Conservation (phyloP, 2,888 invertebrate genomes). For the Antheraea assamensis region DNA sequence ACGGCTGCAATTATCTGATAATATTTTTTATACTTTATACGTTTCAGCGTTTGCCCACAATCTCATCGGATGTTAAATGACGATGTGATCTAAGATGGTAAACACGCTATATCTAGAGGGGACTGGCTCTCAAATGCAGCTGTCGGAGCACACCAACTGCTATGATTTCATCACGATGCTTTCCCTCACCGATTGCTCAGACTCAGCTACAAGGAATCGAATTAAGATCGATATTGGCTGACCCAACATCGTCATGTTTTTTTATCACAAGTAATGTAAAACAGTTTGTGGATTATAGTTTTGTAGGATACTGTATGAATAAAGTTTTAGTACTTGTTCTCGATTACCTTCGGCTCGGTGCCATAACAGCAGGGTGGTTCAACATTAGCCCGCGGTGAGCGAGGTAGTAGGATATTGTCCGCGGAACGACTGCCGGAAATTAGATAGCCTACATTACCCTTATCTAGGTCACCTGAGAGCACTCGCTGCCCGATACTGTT, state of each 20-base stretch:
- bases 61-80: too few species aligned
- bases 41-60: too few species aligned
- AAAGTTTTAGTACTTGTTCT: conserved; percentile 1
- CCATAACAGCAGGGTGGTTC: neutral
- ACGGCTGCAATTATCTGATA: too few species aligned
- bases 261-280: neutral
- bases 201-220: too few species aligned
- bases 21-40: too few species aligned
- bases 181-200: too few species aligned
- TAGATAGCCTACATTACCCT: conserved; percentile 40
- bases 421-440: conserved; percentile 40
- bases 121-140: too few species aligned
- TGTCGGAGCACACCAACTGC: too few species aligned
- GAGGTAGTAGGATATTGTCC: conserved; percentile 16
- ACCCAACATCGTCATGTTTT: neutral
- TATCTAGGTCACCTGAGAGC: conserved; percentile 29
- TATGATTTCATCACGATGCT: too few species aligned
- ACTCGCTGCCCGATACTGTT: neutral
- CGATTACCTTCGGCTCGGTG: neutral
- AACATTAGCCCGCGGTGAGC: conserved; percentile 14
- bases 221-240: too few species aligned
- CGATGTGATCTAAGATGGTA: too few species aligned
- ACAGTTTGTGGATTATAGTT: neutral
- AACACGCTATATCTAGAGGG: too few species aligned
- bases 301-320: neutral